Conservation (phyloP, 2,888 invertebrate genomes). For the Elmis aenea region DNA sequence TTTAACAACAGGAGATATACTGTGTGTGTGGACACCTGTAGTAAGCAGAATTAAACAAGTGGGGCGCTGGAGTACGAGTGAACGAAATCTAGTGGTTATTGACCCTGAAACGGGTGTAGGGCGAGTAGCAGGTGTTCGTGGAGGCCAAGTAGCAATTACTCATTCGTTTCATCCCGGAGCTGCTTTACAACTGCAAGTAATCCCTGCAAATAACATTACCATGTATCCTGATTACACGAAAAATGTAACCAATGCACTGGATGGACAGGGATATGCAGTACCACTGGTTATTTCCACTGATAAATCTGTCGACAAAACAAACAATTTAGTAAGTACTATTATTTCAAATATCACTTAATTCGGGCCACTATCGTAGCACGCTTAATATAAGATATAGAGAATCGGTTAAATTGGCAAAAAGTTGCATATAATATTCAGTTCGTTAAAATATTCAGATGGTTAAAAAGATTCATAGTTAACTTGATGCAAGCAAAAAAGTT, state of each 20-base stretch:
- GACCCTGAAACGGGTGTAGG: slow-evolving; percentile 41
- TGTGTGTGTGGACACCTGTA: slow-evolving; percentile 52
- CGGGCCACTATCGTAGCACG: not conserved
- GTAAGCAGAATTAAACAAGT: slow-evolving; percentile 24
- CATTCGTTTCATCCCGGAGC: slow-evolving; percentile 39
- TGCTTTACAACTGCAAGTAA: slow-evolving; percentile 35
- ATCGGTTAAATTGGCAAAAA: too few species aligned
- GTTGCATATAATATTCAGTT: too few species aligned
- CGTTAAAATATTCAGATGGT: too few species aligned
- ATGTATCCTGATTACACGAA: slow-evolving; percentile 27
- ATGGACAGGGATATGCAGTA: slow-evolving; percentile 26
- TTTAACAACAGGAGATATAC: slow-evolving; percentile 50
- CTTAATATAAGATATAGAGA: too few species aligned
- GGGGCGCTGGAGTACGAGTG: slow-evolving; percentile 43
- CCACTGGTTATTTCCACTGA: slow-evolving; percentile 36
- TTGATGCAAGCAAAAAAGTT: too few species aligned
- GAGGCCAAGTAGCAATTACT: slow-evolving; percentile 36
- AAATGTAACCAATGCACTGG: slow-evolving; percentile 36
- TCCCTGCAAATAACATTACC: slow-evolving; percentile 34
- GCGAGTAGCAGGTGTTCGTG: slow-evolving; percentile 34
- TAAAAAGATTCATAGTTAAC: too few species aligned
- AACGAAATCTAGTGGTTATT: slow-evolving; percentile 34
- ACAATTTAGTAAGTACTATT: slow-evolving; percentile 38
- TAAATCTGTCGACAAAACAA: slow-evolving; percentile 31
- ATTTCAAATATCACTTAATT: not conserved